A percentile compares a stretch with the other conserved stretches of the same genome.
phyloP scores from a whole-genome alignment of 1,140 invertebrate species.

The Cherax quadricarinatus region DNA sequence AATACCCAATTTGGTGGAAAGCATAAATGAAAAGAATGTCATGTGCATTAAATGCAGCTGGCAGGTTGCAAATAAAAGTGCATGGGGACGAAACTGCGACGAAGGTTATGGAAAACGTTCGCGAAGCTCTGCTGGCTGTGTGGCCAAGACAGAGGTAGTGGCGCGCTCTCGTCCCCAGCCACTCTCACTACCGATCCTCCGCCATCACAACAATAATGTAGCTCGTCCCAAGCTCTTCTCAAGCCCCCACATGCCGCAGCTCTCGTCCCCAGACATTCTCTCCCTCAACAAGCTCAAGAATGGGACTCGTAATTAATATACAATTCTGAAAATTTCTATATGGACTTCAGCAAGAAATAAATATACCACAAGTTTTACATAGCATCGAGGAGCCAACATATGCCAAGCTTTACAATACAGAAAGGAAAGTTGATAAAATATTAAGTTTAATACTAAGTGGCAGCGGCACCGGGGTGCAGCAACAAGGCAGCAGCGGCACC shows the following conservation, averaged over 20 bases:
- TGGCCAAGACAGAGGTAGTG: slow-evolving; percentile 70
- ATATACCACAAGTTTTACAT: background rate
- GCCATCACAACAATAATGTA: slow-evolving; percentile 71
- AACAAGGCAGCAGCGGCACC: slow-evolving; percentile 63
- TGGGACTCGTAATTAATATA: slow-evolving; percentile 13
- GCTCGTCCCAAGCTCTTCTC: slow-evolving; percentile 66
- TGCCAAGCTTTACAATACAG: background rate
- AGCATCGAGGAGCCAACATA: background rate
- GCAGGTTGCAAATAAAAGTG: slow-evolving; percentile 23
- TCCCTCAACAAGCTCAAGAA: slow-evolving; percentile 33
- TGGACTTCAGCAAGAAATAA: background rate
- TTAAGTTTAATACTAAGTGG: background rate
- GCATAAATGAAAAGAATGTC: background rate
- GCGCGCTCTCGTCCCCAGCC: slow-evolving; percentile 71
- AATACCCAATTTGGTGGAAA: too few species aligned
- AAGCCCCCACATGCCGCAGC: slow-evolving; percentile 63
- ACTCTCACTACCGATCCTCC: slow-evolving; percentile 68
- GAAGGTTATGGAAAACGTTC: slow-evolving; percentile 70
- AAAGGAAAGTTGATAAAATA: background rate
- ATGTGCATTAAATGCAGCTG: background rate
- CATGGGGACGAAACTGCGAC: slow-evolving; percentile 62
- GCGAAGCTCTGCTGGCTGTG: slow-evolving; percentile 42
- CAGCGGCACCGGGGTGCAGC: slow-evolving; percentile 20
- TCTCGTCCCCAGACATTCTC: slow-evolving; percentile 63
- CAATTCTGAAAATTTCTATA: background rate